A percentile compares a stretch with the other conserved stretches of the same genome.
Conservation (phyloP, 2,113 vertebrate species). For the Phrynosoma blainvillii region DNA sequence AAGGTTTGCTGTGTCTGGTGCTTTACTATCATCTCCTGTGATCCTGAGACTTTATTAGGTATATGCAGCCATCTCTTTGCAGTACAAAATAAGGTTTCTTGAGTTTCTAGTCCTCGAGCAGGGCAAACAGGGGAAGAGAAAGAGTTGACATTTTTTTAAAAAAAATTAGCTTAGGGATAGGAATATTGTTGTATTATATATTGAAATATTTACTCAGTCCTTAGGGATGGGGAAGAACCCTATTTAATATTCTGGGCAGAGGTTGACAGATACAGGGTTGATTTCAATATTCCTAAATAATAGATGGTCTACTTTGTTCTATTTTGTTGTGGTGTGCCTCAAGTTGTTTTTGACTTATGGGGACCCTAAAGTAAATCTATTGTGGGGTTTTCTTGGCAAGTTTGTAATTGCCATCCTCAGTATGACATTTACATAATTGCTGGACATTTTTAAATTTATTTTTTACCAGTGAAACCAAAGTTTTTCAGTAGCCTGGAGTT, state of each 20-base stretch:
- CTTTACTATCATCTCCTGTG: not conserved
- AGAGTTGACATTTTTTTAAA: not conserved
- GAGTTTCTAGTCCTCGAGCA: not conserved
- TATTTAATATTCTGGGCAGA: not conserved
- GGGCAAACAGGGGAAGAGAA: too few species aligned
- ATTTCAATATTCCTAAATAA: too few species aligned
- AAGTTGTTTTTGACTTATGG: too few species aligned
- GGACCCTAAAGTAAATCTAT: too few species aligned
- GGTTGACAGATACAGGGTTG: not conserved
- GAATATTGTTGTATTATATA: not conserved
- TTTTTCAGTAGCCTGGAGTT: not conserved
- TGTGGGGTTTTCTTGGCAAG: too few species aligned
- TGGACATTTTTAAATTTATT: too few species aligned
- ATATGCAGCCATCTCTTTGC: not conserved
- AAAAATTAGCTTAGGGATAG: too few species aligned
- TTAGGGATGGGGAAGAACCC: not conserved
- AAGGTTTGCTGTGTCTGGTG: not conserved
- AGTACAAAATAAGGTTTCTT: not conserved
- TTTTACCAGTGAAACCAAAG: not conserved
- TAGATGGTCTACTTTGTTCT: not conserved
- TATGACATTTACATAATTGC: not conserved
- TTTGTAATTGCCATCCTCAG: not conserved
- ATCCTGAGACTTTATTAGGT: not conserved
- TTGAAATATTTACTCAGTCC: not conserved
- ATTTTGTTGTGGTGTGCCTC: not conserved